Evolutionary conservation across 1,140 invertebrate species (phyloP).

Genomic region (Acromyrmex heyeri): DNA sequence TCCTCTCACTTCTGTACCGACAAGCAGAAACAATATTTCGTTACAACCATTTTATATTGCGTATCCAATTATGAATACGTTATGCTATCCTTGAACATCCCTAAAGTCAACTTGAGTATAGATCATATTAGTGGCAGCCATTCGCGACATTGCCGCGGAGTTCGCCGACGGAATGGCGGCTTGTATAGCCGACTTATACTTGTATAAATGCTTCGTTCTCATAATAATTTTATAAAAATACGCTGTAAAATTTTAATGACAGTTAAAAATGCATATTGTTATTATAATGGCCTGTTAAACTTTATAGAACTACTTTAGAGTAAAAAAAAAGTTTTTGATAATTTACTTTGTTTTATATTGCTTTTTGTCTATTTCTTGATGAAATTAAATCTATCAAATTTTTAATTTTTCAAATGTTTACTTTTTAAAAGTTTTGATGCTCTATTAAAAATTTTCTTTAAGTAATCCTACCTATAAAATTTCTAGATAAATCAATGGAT

Average conservation of each 20-base stretch:
- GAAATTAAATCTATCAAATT: neutral
- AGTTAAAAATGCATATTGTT: neutral
- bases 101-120: neutral
- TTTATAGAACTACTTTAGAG: neutral
- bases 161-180: constrained; percentile 58
- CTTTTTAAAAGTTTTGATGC: neutral
- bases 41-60: constrained; percentile 20
- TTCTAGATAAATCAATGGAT: neutral
- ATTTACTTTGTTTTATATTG: neutral
- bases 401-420: neutral
- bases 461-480: neutral
- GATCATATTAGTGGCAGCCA: constrained; percentile 43
- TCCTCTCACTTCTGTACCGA: neutral
- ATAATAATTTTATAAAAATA: constrained; percentile 15
- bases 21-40: constrained; percentile 7
- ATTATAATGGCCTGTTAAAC: neutral
- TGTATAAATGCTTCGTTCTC: neutral
- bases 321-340: neutral
- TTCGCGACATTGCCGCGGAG: constrained; percentile 6
- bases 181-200: constrained; percentile 12
- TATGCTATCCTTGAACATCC: neutral
- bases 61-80: neutral
- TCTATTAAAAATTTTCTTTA: neutral
- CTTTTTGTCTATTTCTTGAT: neutral
- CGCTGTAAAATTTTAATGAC: neutral